Percentiles rank a stretch among this genome's conserved stretches.
Evolutionary conservation across 2,888 invertebrate genomes (phyloP).

Genomic region (Pinctada fucata): DNA sequence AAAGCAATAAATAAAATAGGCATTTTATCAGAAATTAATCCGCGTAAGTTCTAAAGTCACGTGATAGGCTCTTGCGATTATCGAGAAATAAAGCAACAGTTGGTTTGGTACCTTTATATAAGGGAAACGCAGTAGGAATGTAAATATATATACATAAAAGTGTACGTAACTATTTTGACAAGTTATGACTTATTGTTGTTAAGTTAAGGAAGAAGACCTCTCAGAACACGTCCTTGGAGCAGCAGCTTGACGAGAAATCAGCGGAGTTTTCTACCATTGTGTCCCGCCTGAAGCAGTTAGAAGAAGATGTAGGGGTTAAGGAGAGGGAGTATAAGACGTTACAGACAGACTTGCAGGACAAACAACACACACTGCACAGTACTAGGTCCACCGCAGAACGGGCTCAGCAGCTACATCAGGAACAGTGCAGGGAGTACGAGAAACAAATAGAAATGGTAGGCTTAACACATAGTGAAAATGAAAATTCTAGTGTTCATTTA

Average conservation of each 20-base stretch:
- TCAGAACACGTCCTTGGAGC: slow-evolving; percentile 58
- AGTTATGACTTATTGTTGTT: not conserved
- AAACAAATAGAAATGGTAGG: slow-evolving; percentile 69
- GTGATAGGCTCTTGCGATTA: too few species aligned
- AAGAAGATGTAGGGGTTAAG: slow-evolving; percentile 54
- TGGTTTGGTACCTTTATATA: too few species aligned
- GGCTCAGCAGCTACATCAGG: slow-evolving; percentile 57
- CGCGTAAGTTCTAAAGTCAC: too few species aligned
- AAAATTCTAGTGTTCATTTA: too few species aligned
- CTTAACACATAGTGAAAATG: too few species aligned
- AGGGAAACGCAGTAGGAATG: too few species aligned
- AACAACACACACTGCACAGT: slow-evolving; percentile 40
- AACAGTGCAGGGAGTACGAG: slow-evolving; percentile 67
- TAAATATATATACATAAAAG: too few species aligned
- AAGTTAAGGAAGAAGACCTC: slow-evolving; percentile 66
- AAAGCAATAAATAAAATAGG: too few species aligned
- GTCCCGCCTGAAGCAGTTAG: slow-evolving; percentile 56
- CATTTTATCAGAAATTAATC: too few species aligned
- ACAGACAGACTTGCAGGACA: slow-evolving; percentile 56
- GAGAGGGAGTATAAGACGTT: slow-evolving; percentile 51
- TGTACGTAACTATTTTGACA: too few species aligned
- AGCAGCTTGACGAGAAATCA: slow-evolving; percentile 65
- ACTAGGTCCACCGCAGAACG: slow-evolving; percentile 48
- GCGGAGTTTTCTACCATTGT: slow-evolving; percentile 59
- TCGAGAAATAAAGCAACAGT: too few species aligned